Percentiles rank a stretch among this genome's conserved stretches.
Evolutionary conservation across 2,113 vertebrate genomes (phyloP).

Genomic region (Tangachromis dhanisi): DNA sequence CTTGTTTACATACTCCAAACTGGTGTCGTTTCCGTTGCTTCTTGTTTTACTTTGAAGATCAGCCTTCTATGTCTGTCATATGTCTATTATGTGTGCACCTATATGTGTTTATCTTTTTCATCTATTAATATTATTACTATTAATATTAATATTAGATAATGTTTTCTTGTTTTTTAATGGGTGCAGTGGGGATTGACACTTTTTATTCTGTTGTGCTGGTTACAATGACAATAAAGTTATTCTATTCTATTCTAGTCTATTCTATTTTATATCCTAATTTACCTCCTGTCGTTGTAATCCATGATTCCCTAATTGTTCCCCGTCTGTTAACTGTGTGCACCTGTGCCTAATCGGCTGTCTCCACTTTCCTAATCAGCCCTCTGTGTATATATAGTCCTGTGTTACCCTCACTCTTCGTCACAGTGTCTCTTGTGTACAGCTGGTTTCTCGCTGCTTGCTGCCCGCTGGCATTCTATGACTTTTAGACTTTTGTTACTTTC

Average conservation of each 20-base stretch:
- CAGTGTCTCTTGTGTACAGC: not conserved
- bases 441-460: not conserved
- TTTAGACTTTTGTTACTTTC: rapidly evolving
- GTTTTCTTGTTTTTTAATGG: not conserved
- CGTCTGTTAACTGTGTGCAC: not conserved
- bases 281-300: not conserved
- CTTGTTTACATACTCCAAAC: rapidly evolving
- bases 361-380: not conserved
- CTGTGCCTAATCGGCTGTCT: not conserved
- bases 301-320: not conserved
- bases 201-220: not conserved
- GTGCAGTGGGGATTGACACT: rapidly evolving
- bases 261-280: not conserved
- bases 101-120: not conserved
- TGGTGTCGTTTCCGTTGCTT: not conserved
- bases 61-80: not conserved
- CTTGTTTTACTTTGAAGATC: not conserved
- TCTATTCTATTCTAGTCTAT: not conserved
- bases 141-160: not conserved
- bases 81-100: not conserved
- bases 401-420: not conserved
- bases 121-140: not conserved
- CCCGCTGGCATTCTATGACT: rapidly evolving
- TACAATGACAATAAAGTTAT: not conserved
- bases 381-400: not conserved